Evolutionary conservation across 2,888 invertebrate species (phyloP).

Genomic region (Dilophus febrilis): DNA sequence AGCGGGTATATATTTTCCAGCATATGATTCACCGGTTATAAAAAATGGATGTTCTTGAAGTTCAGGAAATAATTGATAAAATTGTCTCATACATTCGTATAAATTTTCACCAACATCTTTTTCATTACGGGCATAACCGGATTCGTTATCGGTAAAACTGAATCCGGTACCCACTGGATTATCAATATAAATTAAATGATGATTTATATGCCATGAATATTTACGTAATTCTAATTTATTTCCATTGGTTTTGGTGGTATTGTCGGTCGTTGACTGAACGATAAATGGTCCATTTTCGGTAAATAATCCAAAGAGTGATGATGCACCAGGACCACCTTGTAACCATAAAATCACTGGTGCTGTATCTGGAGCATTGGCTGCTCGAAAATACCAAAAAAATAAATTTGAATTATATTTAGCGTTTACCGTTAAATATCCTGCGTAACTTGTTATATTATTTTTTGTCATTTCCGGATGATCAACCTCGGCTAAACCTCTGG

Average conservation of each 20-base stretch:
- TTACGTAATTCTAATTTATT: slow-evolving; percentile 38
- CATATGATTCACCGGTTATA: slow-evolving; percentile 81
- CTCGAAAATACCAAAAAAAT: slow-evolving; percentile 87
- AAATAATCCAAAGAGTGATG: slow-evolving; percentile 64
- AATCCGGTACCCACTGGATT: slow-evolving; percentile 88
- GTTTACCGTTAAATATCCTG: slow-evolving; percentile 76
- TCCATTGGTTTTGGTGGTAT: neutral
- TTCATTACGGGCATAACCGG: slow-evolving; percentile 65
- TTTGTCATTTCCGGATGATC: slow-evolving; percentile 35
- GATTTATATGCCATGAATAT: slow-evolving; percentile 63
- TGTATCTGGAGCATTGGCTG: slow-evolving; percentile 35
- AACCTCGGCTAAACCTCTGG: slow-evolving; percentile 37
- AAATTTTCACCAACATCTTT: slow-evolving; percentile 64
- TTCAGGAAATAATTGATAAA: slow-evolving; percentile 69
- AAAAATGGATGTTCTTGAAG: slow-evolving; percentile 60
- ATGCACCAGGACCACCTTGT: slow-evolving; percentile 62
- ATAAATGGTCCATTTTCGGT: slow-evolving; percentile 67
- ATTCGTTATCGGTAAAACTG: slow-evolving; percentile 63
- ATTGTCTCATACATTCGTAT: slow-evolving; percentile 58
- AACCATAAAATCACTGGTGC: slow-evolving; percentile 70
- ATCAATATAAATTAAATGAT: slow-evolving; percentile 75
- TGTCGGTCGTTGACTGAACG: slow-evolving; percentile 25
- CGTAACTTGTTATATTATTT: slow-evolving; percentile 46
- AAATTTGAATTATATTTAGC: slow-evolving; percentile 58
- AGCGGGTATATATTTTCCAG: slow-evolving; percentile 62